phyloP scores from a whole-genome alignment of 2,888 invertebrate species.

The Patella depressa region DNA sequence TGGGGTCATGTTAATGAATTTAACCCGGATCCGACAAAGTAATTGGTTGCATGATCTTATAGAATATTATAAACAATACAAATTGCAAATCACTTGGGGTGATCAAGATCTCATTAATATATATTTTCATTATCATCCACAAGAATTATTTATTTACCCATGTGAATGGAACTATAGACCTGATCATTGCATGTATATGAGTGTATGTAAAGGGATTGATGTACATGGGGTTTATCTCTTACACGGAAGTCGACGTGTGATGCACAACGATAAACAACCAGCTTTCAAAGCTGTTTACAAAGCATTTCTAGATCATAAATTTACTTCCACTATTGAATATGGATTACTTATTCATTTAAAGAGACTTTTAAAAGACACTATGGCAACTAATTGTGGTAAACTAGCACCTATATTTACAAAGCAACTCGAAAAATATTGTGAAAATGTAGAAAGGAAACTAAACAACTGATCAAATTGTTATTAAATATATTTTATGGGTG shows the following conservation, averaged over 20 bases:
- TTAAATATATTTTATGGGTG: no score
- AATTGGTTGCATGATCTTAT: constrained; percentile 88
- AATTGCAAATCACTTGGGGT: constrained; percentile 90
- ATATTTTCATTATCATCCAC: constrained; percentile 88
- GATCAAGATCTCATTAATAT: constrained; percentile 96
- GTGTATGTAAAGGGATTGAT: constrained; percentile 83
- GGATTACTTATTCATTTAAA: not conserved
- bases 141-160: constrained; percentile 83
- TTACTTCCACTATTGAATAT: not conserved
- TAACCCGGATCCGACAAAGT: constrained; percentile 89
- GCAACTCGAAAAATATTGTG: not conserved
- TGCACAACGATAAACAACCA: constrained; percentile 88
- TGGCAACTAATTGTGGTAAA: not conserved
- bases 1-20: constrained; percentile 97
- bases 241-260: constrained; percentile 90
- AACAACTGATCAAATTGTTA: no score
- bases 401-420: not conserved
- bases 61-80: constrained; percentile 88
- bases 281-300: constrained; percentile 83
- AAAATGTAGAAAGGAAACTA: no score
- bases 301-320: constrained; percentile 68
- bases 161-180: constrained; percentile 94
- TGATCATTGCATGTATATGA: constrained; percentile 96
- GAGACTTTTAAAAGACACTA: constrained; percentile 2
- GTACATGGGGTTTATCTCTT: constrained; percentile 83